Evolutionary conservation across 2,888 invertebrate genomes (phyloP).

Genomic region (Tortrix viridana): DNA sequence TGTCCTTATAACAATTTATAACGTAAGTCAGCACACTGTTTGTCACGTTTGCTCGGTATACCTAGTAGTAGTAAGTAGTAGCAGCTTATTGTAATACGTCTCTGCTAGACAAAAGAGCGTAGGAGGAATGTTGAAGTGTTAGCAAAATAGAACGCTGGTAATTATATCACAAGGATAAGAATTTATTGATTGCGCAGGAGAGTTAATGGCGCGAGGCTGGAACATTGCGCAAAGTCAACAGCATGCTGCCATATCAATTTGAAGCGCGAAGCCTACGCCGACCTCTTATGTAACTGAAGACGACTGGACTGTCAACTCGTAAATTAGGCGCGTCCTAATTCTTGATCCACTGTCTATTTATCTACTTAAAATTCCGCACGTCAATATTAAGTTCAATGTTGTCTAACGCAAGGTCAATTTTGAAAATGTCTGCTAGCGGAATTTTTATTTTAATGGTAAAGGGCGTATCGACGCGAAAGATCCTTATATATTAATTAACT

Average conservation of each 20-base stretch:
- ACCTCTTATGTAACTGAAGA: slow-evolving; percentile 57
- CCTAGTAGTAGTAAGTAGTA: too few species aligned
- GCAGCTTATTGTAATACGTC: neutral
- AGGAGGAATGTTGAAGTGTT: neutral
- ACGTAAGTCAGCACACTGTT: too few species aligned
- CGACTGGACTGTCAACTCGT: slow-evolving; percentile 43
- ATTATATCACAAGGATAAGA: slow-evolving; percentile 33
- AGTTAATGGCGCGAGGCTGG: slow-evolving; percentile 38
- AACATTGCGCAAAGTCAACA: slow-evolving; percentile 66
- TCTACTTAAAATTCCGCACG: slow-evolving; percentile 1
- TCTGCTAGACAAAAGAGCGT: neutral
- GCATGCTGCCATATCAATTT: slow-evolving; percentile 67
- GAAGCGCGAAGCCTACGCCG: slow-evolving; percentile 56
- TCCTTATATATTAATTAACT: neutral
- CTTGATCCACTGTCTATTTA: slow-evolving; percentile 18
- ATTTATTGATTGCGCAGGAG: slow-evolving; percentile 42
- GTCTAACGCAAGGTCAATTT: slow-evolving; percentile 25
- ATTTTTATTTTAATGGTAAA: slow-evolving; percentile 3
- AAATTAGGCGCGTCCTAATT: slow-evolving; percentile 34
- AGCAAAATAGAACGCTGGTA: neutral
- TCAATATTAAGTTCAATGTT: slow-evolving; percentile 29
- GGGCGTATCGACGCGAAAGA: neutral
- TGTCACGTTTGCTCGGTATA: too few species aligned
- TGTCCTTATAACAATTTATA: too few species aligned
- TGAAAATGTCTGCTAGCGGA: neutral